Base-by-base conservation (phyloP, 2,888 invertebrate species). In the Pemphredon lugubris region DNA sequence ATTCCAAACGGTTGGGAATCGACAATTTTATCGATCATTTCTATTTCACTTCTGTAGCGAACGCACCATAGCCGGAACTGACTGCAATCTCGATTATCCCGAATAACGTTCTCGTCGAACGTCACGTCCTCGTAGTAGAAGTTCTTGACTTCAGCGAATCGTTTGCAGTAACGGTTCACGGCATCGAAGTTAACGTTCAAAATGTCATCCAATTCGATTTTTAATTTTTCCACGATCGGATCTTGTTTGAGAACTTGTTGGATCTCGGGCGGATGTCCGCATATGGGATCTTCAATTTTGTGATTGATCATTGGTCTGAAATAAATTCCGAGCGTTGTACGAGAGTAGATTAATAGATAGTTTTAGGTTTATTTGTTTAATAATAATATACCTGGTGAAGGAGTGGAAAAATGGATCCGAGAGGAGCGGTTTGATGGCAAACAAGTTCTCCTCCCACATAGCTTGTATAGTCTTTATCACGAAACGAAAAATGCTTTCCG, bases 301-400 rank as follows among this genome's bases (percentile, higher is more conserved):
- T 94, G 95, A 92, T 96, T 96, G 71, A 97, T 95, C 14, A 94
- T 93, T 0, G 97, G 97, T 65, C 95, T 94, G 16, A 34, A 66
- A 45, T 53, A 11, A 54, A 44, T 7, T 1, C 6, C 18, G 2
- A 26, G 1, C 11, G n/a, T n/a, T n/a, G n/a, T 26, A 26, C 26
- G 26, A 7, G 7, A 26, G 26, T 7, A 3, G 26, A 5, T 7
- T 5, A 26, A 26, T 26, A 5, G 26, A 26, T 7, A 7, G 26
- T 3, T 26, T 26, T 7, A 3, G 3, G 7, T 26, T 26, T n/a
- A n/a, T n/a, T n/a, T n/a, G n/a, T n/a, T n/a, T n/a, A n/a, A n/a
- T n/a, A n/a, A n/a, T n/a, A n/a, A n/a, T n/a, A 96, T 87, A 93
- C 93, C 94, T 93, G 2, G 95, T 96, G 82, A 96, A 96, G 54